Base-by-base conservation (phyloP, 2,113 vertebrate genomes). In the Hassar affinis region DNA sequence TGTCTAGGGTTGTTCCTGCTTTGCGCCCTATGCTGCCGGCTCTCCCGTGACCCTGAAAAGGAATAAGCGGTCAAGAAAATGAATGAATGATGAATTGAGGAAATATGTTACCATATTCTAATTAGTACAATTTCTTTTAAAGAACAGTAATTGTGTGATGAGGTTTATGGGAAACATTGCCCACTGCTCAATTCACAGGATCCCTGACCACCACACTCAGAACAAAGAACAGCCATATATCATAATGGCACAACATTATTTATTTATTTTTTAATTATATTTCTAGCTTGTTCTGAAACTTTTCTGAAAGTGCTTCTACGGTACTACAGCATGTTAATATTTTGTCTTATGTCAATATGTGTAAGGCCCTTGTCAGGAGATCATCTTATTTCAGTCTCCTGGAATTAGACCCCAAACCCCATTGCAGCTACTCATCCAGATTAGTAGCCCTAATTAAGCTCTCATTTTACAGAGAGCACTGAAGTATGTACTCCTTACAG, bases 381-480 rank as follows among this genome's bases (percentile, higher is more conserved):
- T 74, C 49, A 42, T 45, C 76, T 84, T 12, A 47, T n/a, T 54
- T 9, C 49, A 30, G 35, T 35, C 20, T 25, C 47, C 20, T 61
- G 38, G 47, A 77, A 42, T 77, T 25, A 22, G n/a, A n/a, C n/a
- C n/a, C n/a, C n/a, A n/a, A n/a, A 33, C 69, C 20, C 64, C 78
- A 56, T 80, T 56, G 78, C 59, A 82, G 85, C 87, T 89, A 85
- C 88, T 91, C 80, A 86, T 78, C 78, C 83, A 89, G 84, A 92
- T 86, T 82, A 75, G 49, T 52, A 75, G 71, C 14, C n/a, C 84
- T 91, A 89, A 93, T 93, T 93, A 90, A 87, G 91, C 86, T 86
- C 30, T 61, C 74, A 86, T 86, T 86, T 88, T 82, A 85, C 62
- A 45, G 75, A 66, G 80, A 79, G 62, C 27, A 78, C 56, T 62